These are phyloP conservation scores for Tachina grossa DNA, from an alignment of 2,888 invertebrate species.

Conservation along the genomic window DNA sequence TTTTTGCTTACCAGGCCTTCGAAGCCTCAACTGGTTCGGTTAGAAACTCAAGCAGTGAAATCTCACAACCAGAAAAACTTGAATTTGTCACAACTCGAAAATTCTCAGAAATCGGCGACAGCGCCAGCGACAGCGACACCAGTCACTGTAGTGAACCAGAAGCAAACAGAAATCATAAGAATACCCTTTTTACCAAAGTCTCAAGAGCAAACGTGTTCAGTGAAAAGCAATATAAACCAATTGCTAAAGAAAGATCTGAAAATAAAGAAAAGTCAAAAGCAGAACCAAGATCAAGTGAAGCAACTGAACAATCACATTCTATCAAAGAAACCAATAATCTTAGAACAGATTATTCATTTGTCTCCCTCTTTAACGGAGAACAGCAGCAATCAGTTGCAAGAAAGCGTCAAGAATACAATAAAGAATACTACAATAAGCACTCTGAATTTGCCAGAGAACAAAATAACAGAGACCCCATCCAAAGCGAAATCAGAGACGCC, in stretches of 20 bases:
- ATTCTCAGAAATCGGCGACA: slow-evolving; percentile 29
- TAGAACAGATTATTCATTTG: slow-evolving; percentile 38
- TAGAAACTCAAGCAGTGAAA: slow-evolving; percentile 44
- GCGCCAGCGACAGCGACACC: slow-evolving; percentile 36
- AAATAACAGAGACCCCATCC: slow-evolving; percentile 33
- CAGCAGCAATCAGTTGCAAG: slow-evolving; percentile 40
- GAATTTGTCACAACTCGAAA: slow-evolving; percentile 61
- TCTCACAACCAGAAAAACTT: slow-evolving; percentile 68
- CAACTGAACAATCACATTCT: slow-evolving; percentile 27
- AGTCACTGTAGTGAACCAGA: slow-evolving; percentile 47
- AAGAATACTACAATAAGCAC: slow-evolving; percentile 42
- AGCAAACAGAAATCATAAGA: slow-evolving; percentile 75
- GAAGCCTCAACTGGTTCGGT: slow-evolving; percentile 58
- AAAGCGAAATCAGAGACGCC: slow-evolving; percentile 51
- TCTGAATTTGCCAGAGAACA: slow-evolving; percentile 52
- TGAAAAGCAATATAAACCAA: slow-evolving; percentile 75
- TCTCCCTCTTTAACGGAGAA: slow-evolving; percentile 29
- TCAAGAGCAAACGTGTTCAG: slow-evolving; percentile 74
- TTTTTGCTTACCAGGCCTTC: slow-evolving; percentile 70
- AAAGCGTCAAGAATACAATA: slow-evolving; percentile 49
- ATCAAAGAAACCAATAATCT: slow-evolving; percentile 40
- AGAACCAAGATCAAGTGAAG: slow-evolving; percentile 39
- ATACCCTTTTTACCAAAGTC: slow-evolving; percentile 81
- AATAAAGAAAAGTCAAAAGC: slow-evolving; percentile 14
- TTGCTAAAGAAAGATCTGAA: slow-evolving; percentile 63